Percentiles rank a stretch among this genome's conserved stretches.
phyloP scores from a whole-genome alignment of 1,140 invertebrate species.

The Periplaneta americana region DNA sequence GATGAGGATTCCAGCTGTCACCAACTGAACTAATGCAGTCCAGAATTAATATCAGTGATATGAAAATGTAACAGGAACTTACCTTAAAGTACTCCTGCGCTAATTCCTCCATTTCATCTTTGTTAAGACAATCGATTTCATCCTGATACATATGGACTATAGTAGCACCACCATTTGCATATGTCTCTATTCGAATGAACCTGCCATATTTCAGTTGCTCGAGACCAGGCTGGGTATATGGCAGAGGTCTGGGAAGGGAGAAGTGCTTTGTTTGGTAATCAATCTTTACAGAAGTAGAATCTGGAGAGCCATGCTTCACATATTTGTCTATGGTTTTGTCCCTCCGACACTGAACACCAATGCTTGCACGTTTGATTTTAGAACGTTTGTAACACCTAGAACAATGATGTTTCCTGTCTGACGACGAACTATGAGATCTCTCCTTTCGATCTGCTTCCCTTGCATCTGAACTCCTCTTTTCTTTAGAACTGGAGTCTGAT shows the following conservation, averaged over 20 bases:
- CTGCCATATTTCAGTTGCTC: constrained; percentile 62
- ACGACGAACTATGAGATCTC: constrained; percentile 5
- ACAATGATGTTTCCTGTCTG: constrained; percentile 34
- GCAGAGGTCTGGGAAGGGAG: constrained; percentile 37
- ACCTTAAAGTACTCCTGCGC: constrained; percentile 86
- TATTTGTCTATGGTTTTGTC: constrained; percentile 36
- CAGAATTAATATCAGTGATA: background rate
- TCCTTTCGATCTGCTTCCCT: background rate
- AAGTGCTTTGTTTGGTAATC: constrained; percentile 38
- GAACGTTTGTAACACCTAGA: constrained; percentile 53
- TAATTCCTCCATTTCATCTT: constrained; percentile 71
- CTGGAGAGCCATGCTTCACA: constrained; percentile 7
- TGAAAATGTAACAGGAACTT: constrained; percentile 19
- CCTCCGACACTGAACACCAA: constrained; percentile 54
- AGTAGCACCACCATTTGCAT: constrained; percentile 93
- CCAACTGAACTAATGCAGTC: background rate
- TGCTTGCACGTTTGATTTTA: constrained; percentile 52
- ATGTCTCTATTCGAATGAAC: constrained; percentile 82
- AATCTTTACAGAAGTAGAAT: constrained; percentile 26
- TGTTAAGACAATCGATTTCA: constrained; percentile 74
- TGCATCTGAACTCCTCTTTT: background rate
- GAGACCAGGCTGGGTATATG: constrained; percentile 36
- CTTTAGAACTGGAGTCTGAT: background rate
- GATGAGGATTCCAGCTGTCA: too few relatives aligned
- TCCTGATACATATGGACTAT: constrained; percentile 91